Base-by-base conservation (phyloP, 1,140 invertebrate genomes). In the Leguminivora glycinivorella region DNA sequence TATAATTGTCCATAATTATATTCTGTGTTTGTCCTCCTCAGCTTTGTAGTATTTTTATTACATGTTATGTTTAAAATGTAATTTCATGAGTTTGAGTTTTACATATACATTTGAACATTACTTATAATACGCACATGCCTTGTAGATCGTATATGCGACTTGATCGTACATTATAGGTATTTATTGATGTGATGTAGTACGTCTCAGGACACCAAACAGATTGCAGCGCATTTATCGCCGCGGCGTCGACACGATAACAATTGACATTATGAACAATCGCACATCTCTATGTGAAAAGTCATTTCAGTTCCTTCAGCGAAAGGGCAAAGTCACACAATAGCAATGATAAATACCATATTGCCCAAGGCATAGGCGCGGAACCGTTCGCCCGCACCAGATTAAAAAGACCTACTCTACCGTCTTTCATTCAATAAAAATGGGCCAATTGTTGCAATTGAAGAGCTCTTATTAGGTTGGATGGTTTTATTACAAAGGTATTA, bases 291-390 rank as follows among this genome's bases (percentile, higher is more conserved):
- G 69, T 75, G 74, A 74, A 72, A 75, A 77, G 75, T 75, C 72
- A 74, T 77, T 79, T 78, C 71, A 74, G 34, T 75, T 76, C 73
- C 76, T 83, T 82, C 75, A 82, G 75, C 81, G 81, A 85, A 80
- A 83, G 80, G 78, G 79, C 77, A 71, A 73, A 81, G 74, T 67
- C 66, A 77, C 75, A 84, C 82, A 88, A 86, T 82, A 81, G 76
- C 77, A 86, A 82, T 86, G 83, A 87, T 87, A 89, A 89, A 88
- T 84, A 80, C 81, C 75, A 73, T 71, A 83, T 81, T 72, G 87
- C 87, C 78, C 66, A 75, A 69, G 87, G 87, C 85, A 72, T 76
- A 79, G 77, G 80, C 78, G 76, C 70, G 71, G 75, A 69, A 79
- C 76, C 73, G 72, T 77, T 78, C 75, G 69, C 31, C 19, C 71